Evolutionary conservation across 2,888 invertebrate species (phyloP), one percentile per base, ranked within the genome.

Genomic region (Diadegma fenestrale): DNA sequence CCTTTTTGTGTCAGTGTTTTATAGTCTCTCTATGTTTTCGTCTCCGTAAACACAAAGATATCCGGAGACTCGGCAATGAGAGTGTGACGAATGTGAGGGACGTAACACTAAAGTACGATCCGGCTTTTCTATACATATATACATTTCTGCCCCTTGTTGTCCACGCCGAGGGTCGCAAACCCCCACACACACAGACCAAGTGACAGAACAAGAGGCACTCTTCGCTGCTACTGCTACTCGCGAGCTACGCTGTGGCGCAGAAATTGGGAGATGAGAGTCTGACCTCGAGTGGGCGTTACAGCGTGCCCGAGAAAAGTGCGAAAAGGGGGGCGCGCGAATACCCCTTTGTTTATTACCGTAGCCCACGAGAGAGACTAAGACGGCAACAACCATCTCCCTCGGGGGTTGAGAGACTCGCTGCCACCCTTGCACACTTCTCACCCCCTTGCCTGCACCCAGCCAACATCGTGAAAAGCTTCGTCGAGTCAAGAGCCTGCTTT

Each of bases 241-340:
- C 33, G 33, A 33, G 51, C 33, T 22, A 7, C 41, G 64, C 64
- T 19, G 72, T 54, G 68, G 64, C 45, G 78, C 33, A 82, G 86
- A 87, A 86, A 90, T 90, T 89, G 90, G 87, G 88, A 71, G 89
- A 89, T 86, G 90, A 89, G 88, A 87, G 87, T 89, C 89, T 88
- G 89, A 90, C 88, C 88, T 87, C 86, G 78, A 84, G 84, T 71
- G 88, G 87, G 87, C 87, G 80, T 82, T 43, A 75, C 41, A 58
- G 76, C 64, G 61, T 17, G 51, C 63, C 71, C 14, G 83, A 51
- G 79, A 72, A 64, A 78, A 78, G 78, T 69, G 78, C 68, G 68
- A 68, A 69, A 68, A 58, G 69, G 54, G 77, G 45, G 22, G 63
- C 33, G 54, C 37, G 69, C 37, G 84, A 22, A 80, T 30, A 63